phyloP scores from a whole-genome alignment of 2,888 invertebrate species.

The Heliconius ismenius region DNA sequence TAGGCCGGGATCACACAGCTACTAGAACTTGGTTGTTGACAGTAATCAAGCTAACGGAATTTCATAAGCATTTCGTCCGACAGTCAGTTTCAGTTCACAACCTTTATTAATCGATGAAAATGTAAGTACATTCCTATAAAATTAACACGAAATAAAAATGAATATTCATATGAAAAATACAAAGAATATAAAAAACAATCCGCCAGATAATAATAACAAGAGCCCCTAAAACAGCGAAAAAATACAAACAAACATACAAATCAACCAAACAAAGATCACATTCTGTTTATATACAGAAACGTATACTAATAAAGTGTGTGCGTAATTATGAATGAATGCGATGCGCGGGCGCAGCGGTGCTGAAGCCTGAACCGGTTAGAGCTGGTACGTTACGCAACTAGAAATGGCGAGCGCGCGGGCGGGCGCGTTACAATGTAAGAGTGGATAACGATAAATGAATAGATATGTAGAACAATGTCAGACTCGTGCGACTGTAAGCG shows the following conservation, averaged over 20 bases:
- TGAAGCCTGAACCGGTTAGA: conserved; percentile 43
- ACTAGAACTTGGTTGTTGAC: no score
- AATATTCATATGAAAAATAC: neutral
- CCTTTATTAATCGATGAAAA: no score
- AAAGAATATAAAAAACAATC: neutral
- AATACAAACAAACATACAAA: neutral
- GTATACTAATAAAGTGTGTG: conserved; percentile 16
- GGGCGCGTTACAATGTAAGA: conserved; percentile 11
- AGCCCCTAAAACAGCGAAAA: no score
- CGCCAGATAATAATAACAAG: no score
- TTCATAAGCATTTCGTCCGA: no score
- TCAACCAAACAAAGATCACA: neutral
- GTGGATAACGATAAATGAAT: conserved; percentile 18
- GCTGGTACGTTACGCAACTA: conserved; percentile 44
- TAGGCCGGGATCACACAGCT: no score
- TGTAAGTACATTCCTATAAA: no score
- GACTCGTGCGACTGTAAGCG: neutral
- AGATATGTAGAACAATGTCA: conserved; percentile 27
- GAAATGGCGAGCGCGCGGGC: conserved; percentile 39
- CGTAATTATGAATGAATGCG: conserved; percentile 40
- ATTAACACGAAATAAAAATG: no score
- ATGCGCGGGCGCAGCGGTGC: conserved; percentile 32
- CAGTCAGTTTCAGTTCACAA: no score
- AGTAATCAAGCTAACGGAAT: no score
- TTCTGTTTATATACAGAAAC: neutral